Base-by-base conservation (phyloP, 2,113 vertebrate genomes). In the Dermatemys mawii region DNA sequence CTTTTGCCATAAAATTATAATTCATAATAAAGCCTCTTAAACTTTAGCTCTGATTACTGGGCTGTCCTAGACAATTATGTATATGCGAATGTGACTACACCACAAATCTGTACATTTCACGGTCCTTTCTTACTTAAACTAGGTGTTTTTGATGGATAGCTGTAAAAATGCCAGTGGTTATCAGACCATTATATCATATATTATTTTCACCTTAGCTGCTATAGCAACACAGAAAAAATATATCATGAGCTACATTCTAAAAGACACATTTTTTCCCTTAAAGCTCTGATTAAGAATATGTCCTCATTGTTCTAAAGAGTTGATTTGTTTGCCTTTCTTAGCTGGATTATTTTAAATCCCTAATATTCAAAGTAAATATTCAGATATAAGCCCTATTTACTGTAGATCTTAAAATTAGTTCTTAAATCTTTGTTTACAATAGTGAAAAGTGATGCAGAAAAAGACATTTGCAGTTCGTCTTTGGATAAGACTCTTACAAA, bases 301-400 rank as follows among this genome's bases (percentile, higher is more conserved):
- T 78, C 89, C 75, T 94, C 17, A 8, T 75, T 73, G 53, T 92
- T 97, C 85, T 75, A 79, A 94, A 83, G 82, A 82, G 27, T 87
- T 96, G 83, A 89, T 96, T 90, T 81, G 90, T 97, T 97, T 95
- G 90, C 85, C 90, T 96, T 95, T 91, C 88, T 75, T 63, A 93
- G 83, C 44, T 3, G 93, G 90, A 92, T 93, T 95, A 94, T 81
- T 78, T 86, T 29, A 94, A 95, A 16, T 81, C 87, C 73, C 53
- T 93, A 86, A 91, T 95, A 95, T 92, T 96, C 89, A 91, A 93
- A 92, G 84, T 90, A 97, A 96, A 92, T 87, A 93, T 95, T 91
- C 21, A 90, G 85, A 92, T 89, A 13, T 17, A 83, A 95, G 90
- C 55, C 60, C 76, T 96, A 55, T 96, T 96, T 97, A 78, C 93